Evolutionary conservation across 2,888 invertebrate genomes (phyloP).

Genomic region (Megaustenia siamemsis): DNA sequence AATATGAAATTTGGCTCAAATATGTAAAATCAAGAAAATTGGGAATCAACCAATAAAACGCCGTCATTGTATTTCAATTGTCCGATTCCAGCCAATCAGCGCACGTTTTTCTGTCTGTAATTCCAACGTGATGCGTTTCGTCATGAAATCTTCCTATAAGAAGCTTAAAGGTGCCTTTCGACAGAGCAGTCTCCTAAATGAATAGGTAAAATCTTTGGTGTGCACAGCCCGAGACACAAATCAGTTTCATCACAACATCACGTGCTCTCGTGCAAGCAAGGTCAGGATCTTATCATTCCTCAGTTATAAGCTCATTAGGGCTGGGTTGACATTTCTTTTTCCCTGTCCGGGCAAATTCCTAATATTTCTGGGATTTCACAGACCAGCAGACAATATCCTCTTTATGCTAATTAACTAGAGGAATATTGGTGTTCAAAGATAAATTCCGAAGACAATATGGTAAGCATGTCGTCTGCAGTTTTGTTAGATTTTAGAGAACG

Average conservation of each 20-base stretch:
- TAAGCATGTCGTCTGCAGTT: neutral
- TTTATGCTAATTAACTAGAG: neutral
- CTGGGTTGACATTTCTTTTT: constrained; percentile 6
- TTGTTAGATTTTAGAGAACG: too few species aligned
- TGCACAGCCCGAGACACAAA: constrained; percentile 12
- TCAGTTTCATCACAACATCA: constrained; percentile 31
- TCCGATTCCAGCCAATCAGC: neutral
- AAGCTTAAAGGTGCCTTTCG: constrained; percentile 13
- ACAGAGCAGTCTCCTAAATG: neutral
- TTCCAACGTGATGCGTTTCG: constrained; percentile 13
- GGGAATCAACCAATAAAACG: neutral
- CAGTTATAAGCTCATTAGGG: constrained; percentile 27
- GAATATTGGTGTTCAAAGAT: neutral
- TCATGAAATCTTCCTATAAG: constrained; percentile 14
- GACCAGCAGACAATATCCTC: neutral
- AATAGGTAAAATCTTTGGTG: constrained; percentile 9
- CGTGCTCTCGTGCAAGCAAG: constrained; percentile 11
- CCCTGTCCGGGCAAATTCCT: neutral
- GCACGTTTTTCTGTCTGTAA: neutral
- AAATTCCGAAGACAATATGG: neutral
- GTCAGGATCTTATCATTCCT: constrained; percentile 19
- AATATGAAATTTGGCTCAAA: neutral
- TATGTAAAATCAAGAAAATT: neutral
- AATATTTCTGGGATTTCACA: neutral
- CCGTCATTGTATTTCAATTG: neutral